A percentile compares a stretch with the other conserved stretches of the same genome.
These are phyloP conservation scores for Isaurus tuberculatus DNA, from an alignment of 92 coral and sea anemone genomes.

Conservation along the genomic window DNA sequence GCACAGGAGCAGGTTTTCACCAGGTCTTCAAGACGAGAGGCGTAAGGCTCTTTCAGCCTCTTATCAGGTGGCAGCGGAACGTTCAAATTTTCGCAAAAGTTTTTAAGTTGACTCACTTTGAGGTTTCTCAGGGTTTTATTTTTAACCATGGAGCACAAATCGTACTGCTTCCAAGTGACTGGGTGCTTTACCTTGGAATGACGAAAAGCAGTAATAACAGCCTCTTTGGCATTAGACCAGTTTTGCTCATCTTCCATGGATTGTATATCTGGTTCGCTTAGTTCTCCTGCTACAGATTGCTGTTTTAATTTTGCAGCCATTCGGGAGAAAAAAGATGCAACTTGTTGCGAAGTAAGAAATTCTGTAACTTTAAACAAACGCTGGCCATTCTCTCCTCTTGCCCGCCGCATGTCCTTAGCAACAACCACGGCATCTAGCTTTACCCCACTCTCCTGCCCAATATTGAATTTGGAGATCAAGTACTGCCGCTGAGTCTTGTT, in stretches of 20 bases:
- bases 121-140: conserved; percentile 21
- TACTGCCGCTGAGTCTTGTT: conserved; percentile 20
- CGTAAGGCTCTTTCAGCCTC: conserved; percentile 44
- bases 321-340: conserved; percentile 59
- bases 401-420: conserved; percentile 55
- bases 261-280: conserved; percentile 20
- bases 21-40: conserved; percentile 45
- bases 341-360: conserved; percentile 61
- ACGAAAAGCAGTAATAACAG: conserved; percentile 27
- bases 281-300: conserved; percentile 29
- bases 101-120: conserved; percentile 14
- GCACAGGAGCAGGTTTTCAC: conserved; percentile 50
- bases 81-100: conserved; percentile 44
- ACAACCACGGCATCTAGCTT: conserved; percentile 36
- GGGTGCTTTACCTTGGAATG: conserved; percentile 29
- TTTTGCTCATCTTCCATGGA: conserved; percentile 56
- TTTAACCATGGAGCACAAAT: conserved; percentile 19
- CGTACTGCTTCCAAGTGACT: conserved; percentile 53
- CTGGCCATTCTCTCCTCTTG: conserved; percentile 50
- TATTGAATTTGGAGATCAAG: conserved; percentile 18
- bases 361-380: conserved; percentile 53
- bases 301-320: conserved; percentile 57
- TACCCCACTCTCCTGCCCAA: conserved; percentile 19
- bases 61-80: conserved; percentile 45
- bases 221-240: conserved; percentile 41